Conservation (phyloP, 1,140 invertebrate genomes). For the Habropoda laboriosa region DNA sequence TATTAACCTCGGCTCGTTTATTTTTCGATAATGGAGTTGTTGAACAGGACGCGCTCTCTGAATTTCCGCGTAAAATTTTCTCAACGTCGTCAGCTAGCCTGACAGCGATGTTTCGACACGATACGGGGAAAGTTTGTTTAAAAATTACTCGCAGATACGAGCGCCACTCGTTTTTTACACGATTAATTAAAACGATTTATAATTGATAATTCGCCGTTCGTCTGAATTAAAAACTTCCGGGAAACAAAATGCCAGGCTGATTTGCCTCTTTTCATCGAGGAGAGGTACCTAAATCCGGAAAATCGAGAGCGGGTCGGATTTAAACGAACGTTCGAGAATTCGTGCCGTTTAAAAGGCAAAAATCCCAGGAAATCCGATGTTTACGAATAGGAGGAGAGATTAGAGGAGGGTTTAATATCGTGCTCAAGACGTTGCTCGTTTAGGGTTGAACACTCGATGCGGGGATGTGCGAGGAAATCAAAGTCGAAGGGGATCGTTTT, state of each 20-base stretch:
- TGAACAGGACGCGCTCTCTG: not conserved
- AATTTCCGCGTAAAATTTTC: not conserved
- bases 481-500: constrained; percentile 1
- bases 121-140: not conserved
- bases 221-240: not conserved
- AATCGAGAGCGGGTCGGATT: not conserved
- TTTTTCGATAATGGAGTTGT: not conserved
- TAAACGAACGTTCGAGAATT: not conserved
- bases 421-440: constrained; percentile 43
- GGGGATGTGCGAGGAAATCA: constrained; percentile 44
- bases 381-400: constrained; percentile 10
- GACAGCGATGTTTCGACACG: not conserved
- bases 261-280: not conserved
- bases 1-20: constrained; percentile 2
- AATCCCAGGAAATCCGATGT: constrained; percentile 1
- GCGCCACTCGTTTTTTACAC: not conserved
- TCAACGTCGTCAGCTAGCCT: not conserved
- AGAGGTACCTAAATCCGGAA: not conserved
- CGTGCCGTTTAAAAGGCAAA: not conserved
- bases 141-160: not conserved
- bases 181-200: constrained; percentile 17
- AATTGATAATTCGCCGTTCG: not conserved
- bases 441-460: constrained; percentile 24
- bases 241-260: not conserved
- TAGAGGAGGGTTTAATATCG: constrained; percentile 22